These are phyloP conservation scores for Chondrilla cf. caribensis DNA, from an alignment of 37 sponge, comb jelly and placozoan species.

Conservation along the genomic window DNA sequence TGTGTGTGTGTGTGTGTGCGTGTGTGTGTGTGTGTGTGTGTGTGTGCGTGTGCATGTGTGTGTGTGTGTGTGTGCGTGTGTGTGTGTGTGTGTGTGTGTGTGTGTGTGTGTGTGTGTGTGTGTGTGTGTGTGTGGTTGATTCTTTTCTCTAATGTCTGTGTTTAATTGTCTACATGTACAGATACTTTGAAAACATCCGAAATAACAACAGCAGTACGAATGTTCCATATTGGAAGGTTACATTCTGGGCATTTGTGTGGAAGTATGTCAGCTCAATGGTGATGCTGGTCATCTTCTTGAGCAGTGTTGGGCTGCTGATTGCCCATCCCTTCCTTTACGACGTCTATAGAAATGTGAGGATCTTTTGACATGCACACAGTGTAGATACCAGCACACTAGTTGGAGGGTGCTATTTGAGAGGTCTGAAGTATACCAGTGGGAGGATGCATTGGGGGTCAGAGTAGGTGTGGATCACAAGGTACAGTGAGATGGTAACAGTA, in stretches of 20 bases:
- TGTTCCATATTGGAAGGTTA: slow-evolving; percentile 13
- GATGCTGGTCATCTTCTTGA: slow-evolving; percentile 79
- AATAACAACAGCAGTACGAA: neutral
- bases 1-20: slow-evolving; percentile 24
- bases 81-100: slow-evolving; percentile 26
- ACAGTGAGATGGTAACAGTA: too few species aligned
- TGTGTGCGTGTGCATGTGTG: slow-evolving; percentile 18
- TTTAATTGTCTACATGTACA: neutral
- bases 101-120: slow-evolving; percentile 22
- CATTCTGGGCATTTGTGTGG: slow-evolving; percentile 76
- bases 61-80: slow-evolving; percentile 22
- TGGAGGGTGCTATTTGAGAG: too few species aligned
- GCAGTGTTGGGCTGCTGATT: slow-evolving; percentile 55
- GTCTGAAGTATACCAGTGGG: too few species aligned
- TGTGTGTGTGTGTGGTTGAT: slow-evolving; percentile 4
- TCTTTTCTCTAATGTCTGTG: slow-evolving; percentile 2
- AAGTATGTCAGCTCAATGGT: slow-evolving; percentile 70
- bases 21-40: slow-evolving; percentile 32
- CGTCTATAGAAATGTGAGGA: slow-evolving; percentile 43
- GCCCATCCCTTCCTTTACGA: slow-evolving; percentile 61
- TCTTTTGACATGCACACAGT: neutral
- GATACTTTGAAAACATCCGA: slow-evolving; percentile 20
- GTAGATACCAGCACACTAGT: too few species aligned
- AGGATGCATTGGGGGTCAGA: too few species aligned
- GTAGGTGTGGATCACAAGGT: too few species aligned